A percentile compares a stretch with the other conserved stretches of the same genome.
Conservation (phyloP, 2,113 vertebrate genomes). For the Atherinomorus stipes region DNA sequence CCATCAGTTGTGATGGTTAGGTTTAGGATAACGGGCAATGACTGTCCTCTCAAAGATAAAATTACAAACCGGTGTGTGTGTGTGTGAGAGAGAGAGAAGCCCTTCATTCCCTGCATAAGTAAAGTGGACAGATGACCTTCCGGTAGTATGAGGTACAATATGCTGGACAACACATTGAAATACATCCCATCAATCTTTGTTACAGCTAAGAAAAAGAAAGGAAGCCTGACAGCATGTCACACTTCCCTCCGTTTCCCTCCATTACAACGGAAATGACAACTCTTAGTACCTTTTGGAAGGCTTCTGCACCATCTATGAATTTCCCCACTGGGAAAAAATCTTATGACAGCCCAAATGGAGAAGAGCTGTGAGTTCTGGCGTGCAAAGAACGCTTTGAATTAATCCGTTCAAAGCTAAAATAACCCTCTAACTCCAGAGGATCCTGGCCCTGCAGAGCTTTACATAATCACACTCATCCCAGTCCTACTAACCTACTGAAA, state of each 20-base stretch:
- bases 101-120: constrained; percentile 22
- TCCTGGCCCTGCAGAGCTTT: constrained; percentile 25
- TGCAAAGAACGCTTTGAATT: constrained; percentile 23
- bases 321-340: constrained; percentile 20
- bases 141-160: constrained; percentile 33
- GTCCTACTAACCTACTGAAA: constrained; percentile 54
- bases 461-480: constrained; percentile 46
- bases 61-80: neutral
- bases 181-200: constrained; percentile 52
- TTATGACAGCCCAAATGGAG: constrained; percentile 24
- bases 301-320: constrained; percentile 14
- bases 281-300: constrained; percentile 28
- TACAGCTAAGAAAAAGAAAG: constrained; percentile 33
- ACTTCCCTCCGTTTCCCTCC: constrained; percentile 45
- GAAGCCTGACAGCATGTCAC: constrained; percentile 28
- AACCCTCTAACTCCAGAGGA: constrained; percentile 24
- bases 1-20: no score
- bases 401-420: constrained; percentile 51
- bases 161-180: constrained; percentile 15
- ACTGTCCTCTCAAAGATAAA: no score
- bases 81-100: constrained; percentile 5
- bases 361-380: constrained; percentile 33
- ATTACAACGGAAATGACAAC: constrained; percentile 40
- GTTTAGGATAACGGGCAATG: no score
- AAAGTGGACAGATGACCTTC: constrained; percentile 65